phyloP scores from a whole-genome alignment of 2,888 invertebrate species.

The Prosapia bicincta region DNA sequence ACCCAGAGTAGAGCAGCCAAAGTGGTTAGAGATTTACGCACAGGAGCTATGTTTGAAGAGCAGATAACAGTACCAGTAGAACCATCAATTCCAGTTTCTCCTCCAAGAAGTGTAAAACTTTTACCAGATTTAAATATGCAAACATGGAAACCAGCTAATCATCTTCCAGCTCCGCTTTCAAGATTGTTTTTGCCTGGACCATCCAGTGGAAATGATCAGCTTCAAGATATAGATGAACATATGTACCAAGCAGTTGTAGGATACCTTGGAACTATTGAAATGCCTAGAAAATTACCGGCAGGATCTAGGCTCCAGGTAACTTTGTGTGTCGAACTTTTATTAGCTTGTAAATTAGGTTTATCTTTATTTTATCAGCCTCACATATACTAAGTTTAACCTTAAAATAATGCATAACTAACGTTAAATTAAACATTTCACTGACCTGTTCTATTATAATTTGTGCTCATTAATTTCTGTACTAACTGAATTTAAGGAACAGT shows the following conservation, averaged over 20 bases:
- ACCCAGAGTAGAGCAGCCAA: constrained; percentile 50
- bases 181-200: constrained; percentile 44
- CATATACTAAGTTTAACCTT: too few relatives aligned
- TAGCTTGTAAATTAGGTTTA: too few relatives aligned
- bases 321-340: too few relatives aligned
- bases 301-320: constrained; percentile 63
- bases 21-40: constrained; percentile 51
- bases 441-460: too few relatives aligned
- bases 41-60: constrained; percentile 51
- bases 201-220: constrained; percentile 59
- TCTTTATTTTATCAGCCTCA: too few relatives aligned
- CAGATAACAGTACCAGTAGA: constrained; percentile 29
- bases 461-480: too few relatives aligned
- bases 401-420: too few relatives aligned
- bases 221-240: constrained; percentile 31
- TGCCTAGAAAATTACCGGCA: constrained; percentile 77
- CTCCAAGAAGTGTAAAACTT: constrained; percentile 42
- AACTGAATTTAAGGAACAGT: too few relatives aligned
- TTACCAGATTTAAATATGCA: constrained; percentile 38
- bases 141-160: constrained; percentile 47
- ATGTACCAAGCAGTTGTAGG: constrained; percentile 76
- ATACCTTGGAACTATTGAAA: constrained; percentile 94
- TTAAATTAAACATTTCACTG: too few relatives aligned
- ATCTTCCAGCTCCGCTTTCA: constrained; percentile 47
- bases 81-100: constrained; percentile 28